A percentile compares a stretch with the other conserved stretches of the same genome.
These are phyloP conservation scores for Gadus macrocephalus DNA, from an alignment of 2,113 vertebrate genomes.

Conservation along the genomic window DNA sequence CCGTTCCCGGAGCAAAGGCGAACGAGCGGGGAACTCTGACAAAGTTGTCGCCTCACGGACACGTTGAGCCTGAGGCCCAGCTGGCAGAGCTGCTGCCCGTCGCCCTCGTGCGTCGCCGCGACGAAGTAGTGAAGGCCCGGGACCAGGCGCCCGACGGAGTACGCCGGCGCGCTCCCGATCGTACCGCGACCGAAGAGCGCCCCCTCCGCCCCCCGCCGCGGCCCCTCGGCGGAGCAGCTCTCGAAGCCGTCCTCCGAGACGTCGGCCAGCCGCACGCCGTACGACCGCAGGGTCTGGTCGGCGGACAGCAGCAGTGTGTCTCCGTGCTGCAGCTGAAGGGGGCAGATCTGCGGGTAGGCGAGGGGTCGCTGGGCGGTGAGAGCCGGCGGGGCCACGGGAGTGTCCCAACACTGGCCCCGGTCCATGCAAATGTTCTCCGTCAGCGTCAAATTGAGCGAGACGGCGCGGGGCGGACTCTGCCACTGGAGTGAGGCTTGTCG, in stretches of 20 bases:
- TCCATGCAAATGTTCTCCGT: slow-evolving; percentile 67
- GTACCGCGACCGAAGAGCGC: slow-evolving; percentile 64
- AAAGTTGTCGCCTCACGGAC: slow-evolving; percentile 73
- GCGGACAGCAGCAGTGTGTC: slow-evolving; percentile 73
- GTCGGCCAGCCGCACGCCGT: slow-evolving; percentile 74
- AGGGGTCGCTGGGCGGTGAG: slow-evolving; percentile 21
- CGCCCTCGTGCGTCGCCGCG: slow-evolving; percentile 57
- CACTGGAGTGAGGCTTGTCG: slow-evolving; percentile 64
- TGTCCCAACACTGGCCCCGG: slow-evolving; percentile 68
- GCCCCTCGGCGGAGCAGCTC: slow-evolving; percentile 59
- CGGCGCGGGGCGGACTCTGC: slow-evolving; percentile 50
- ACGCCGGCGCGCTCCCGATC: slow-evolving; percentile 64
- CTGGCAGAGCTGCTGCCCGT: slow-evolving; percentile 56
- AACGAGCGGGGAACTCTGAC: slow-evolving; percentile 61
- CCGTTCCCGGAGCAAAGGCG: slow-evolving; percentile 77
- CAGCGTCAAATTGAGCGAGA: slow-evolving; percentile 72
- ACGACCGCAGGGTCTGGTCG: slow-evolving; percentile 68
- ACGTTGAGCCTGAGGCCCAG: slow-evolving; percentile 76
- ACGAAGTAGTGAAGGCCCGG: slow-evolving; percentile 78
- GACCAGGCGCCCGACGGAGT: slow-evolving; percentile 67
- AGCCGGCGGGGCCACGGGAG: slow-evolving; percentile 3
- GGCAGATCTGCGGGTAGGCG: slow-evolving; percentile 75
- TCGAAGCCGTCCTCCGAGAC: slow-evolving; percentile 75
- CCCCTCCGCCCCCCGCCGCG: slow-evolving; percentile 36
- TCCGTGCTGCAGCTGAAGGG: slow-evolving; percentile 78